Evolutionary conservation across 2,113 vertebrate species (phyloP), one percentile per base, ranked within the genome.

Genomic region (Triplophysa rosa): DNA sequence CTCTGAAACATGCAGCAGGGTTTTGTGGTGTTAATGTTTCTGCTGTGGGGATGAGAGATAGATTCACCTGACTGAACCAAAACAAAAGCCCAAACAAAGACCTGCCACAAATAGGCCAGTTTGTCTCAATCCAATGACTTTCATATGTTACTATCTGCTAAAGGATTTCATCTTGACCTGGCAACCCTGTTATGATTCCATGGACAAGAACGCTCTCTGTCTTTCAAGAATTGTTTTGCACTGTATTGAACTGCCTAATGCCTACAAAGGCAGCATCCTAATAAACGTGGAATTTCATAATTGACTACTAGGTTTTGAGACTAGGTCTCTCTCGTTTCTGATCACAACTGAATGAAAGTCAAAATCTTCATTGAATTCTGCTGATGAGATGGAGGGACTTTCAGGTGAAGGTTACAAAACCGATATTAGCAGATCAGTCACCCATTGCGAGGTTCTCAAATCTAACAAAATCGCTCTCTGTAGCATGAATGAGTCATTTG

Each of bases 1-100:
- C 21, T 33, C 72, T 83, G 81, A 49, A 71, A 71, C 73, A 56
- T 80, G 63, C 29, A 76, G 66, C 40, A 17, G 52, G 58, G 78
- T 70, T 78, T 87, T 83, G 78, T 82, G 79, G 77, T 85, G 81
- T 64, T 83, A 82, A 83, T 83, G 56, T 64, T 81, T 68, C 69
- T 59, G 76, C 79, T 63, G 58, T 74, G 77, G 68, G 70, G 77
- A 78, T 79, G 65, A 63, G 37, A 85, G 81, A 85, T 85, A 87
- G 52, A 33, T 63, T 66, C 83, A 87, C 83, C 83, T 87, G 81
- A 84, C 81, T 83, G 85, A 79, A 74, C 8, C 68, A 52, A 68
- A 47, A 87, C 83, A 85, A 85, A 87, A 65, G 63, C 67, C 58
- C n/a, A 69, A 80, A 84, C 83, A 84, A 84, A 80, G 81, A 77